phyloP scores from a whole-genome alignment of 2,797 vertebrate genomes.

The Hoplostethus mediterraneus region DNA sequence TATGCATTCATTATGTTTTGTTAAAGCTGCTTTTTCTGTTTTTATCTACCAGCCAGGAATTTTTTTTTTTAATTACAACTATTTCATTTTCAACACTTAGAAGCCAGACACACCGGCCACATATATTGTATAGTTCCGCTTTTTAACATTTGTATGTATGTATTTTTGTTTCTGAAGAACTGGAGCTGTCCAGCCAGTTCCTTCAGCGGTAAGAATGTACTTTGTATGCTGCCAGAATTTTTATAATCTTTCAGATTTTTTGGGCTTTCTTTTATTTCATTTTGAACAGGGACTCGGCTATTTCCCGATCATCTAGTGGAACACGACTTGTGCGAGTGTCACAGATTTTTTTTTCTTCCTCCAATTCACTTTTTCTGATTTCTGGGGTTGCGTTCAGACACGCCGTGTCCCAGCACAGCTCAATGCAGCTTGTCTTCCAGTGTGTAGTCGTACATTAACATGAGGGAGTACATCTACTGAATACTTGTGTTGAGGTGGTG shows the following conservation, averaged over 20 bases:
- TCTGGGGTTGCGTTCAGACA: conserved; percentile 19
- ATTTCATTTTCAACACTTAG: conserved; percentile 15
- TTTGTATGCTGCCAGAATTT: conserved; percentile 31
- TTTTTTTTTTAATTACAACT: not conserved
- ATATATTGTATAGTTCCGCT: conserved; percentile 18
- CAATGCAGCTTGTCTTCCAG: conserved; percentile 80
- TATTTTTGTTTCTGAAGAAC: conserved; percentile 29
- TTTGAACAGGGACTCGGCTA: not conserved
- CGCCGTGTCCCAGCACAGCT: conserved; percentile 30
- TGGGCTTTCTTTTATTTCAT: conserved; percentile 1
- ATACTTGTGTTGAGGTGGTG: conserved; percentile 29
- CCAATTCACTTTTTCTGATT: conserved; percentile 27
- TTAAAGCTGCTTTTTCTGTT: conserved; percentile 86
- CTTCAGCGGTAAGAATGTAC: conserved; percentile 34
- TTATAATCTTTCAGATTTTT: conserved; percentile 7
- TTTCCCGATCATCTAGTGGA: conserved; percentile 9
- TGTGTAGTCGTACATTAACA: conserved; percentile 61
- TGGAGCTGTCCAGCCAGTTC: conserved; percentile 5
- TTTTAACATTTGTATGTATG: conserved; percentile 14
- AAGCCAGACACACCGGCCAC: conserved; percentile 68
- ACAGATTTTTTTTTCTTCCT: conserved; percentile 15
- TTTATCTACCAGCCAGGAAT: conserved; percentile 50
- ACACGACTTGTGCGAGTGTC: not conserved
- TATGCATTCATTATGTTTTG: conserved; percentile 86
- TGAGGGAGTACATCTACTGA: conserved; percentile 18